phyloP scores from a whole-genome alignment of 2,888 invertebrate species.

The Spodoptera picta region DNA sequence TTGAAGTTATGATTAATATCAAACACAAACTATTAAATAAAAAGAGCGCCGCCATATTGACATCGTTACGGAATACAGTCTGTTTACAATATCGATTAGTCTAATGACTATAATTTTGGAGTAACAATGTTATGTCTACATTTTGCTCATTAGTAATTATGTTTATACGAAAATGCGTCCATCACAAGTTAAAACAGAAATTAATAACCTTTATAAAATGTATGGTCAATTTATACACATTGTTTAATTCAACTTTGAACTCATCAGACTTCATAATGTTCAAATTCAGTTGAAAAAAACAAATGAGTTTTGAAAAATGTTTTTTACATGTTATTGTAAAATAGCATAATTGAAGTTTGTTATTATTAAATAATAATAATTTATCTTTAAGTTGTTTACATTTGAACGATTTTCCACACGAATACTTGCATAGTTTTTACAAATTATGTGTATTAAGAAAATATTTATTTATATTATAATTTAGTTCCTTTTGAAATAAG shows the following conservation, averaged over 20 bases:
- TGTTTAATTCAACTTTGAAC: not conserved
- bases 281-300: not conserved
- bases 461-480: slow-evolving; percentile 39
- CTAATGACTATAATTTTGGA: too few relatives aligned
- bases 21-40: not conserved
- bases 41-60: not conserved
- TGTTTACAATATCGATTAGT: slow-evolving; percentile 2
- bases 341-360: slow-evolving; percentile 50
- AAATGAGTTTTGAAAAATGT: not conserved
- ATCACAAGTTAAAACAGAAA: slow-evolving; percentile 24
- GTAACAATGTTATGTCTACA: too few relatives aligned
- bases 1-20: slow-evolving; percentile 15
- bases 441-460: slow-evolving; percentile 27
- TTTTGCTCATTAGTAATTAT: not conserved
- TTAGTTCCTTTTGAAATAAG: slow-evolving; percentile 48
- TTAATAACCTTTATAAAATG: not conserved
- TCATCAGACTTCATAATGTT: too few relatives aligned
- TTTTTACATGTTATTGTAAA: slow-evolving; percentile 12
- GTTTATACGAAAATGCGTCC: slow-evolving; percentile 1
- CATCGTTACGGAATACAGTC: too few relatives aligned
- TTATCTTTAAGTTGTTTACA: slow-evolving; percentile 48
- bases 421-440: slow-evolving; percentile 2
- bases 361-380: slow-evolving; percentile 39
- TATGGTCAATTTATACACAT: slow-evolving; percentile 11
- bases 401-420: slow-evolving; percentile 49